These are phyloP conservation scores for Ctenodactylus gundi DNA, from an alignment of 2,113 vertebrate genomes.

Conservation along the genomic window DNA sequence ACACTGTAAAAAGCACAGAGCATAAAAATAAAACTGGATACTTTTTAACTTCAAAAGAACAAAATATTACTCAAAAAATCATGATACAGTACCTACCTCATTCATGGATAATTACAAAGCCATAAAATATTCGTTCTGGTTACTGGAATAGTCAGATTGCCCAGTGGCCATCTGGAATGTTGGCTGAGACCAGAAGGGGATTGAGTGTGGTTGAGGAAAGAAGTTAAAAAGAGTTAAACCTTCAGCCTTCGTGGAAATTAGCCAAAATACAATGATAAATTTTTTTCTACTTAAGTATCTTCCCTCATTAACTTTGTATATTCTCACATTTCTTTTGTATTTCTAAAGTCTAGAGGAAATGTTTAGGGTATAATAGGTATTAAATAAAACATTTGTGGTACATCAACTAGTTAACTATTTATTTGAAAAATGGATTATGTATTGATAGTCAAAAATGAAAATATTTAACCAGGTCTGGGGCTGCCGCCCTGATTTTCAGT, in stretches of 20 bases:
- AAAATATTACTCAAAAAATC: background rate
- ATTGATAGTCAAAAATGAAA: background rate
- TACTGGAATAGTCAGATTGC: background rate
- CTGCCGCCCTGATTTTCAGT: no score
- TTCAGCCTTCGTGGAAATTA: background rate
- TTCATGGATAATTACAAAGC: background rate
- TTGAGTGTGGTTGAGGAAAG: background rate
- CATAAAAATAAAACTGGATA: constrained; percentile 8
- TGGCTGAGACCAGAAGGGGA: background rate
- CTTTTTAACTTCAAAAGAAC: background rate
- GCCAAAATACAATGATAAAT: background rate
- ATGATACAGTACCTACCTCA: background rate
- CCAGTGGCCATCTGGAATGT: background rate
- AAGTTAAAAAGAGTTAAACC: background rate
- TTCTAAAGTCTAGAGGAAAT: background rate
- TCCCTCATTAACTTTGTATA: background rate
- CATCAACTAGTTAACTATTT: background rate
- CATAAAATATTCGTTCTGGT: constrained; percentile 11
- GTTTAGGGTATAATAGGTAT: background rate
- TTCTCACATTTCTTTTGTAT: background rate
- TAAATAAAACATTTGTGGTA: constrained; percentile 15
- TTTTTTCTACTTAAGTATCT: background rate
- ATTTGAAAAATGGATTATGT: background rate
- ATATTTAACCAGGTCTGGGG: no score
- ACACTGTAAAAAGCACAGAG: background rate